Evolutionary conservation across 2,797 vertebrate species (phyloP), one percentile per base, ranked within the genome.

Genomic region (Xiphorhynchus erythropygius): DNA sequence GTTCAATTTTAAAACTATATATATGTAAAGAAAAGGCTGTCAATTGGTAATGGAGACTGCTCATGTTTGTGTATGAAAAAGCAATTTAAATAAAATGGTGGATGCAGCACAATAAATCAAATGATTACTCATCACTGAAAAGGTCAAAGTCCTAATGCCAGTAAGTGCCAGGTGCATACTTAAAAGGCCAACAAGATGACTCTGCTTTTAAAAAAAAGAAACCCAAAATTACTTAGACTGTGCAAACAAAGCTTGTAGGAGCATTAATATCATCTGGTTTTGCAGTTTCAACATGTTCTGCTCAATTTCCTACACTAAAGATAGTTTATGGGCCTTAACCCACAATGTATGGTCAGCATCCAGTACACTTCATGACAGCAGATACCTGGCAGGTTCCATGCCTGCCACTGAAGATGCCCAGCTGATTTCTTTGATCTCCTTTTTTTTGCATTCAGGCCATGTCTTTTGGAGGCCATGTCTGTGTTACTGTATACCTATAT

Each of bases 391-490:
- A 97, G 95, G 81, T 86, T 93, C 90, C 42, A 23, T 5, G 76
- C 85, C 96, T 94, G 96, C 96, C 95, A 90, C 90, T 97, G 96
- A 95, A 96, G 91, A 65, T 94, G 97, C 94, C 84, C 92, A 94
- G 63, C 37, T 52, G 89, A 84, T 47, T 67, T 81, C 96, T 98
- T 98, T 97, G 97, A 97, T 98, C 97, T 95, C 56, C 13, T 9
- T 10, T 87, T 87, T 46, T 79, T 35, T 68, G 56, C 8, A 2
- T 50, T 93, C 10, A 8, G 74, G 25, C 84, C 65, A 50, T 32
- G 86, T 93, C 96, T 89, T 95, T 96, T 32, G n/a, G 92, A 81
- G 60, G 81, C 63, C 22, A 63, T 67, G 65, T 87, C 60, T 87
- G 47, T 73, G 52, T 95, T 93, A 69, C 64, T 75, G 73, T 78